Conservation (phyloP, 92 coral and sea anemone genomes). For the Isaurus tuberculatus region DNA sequence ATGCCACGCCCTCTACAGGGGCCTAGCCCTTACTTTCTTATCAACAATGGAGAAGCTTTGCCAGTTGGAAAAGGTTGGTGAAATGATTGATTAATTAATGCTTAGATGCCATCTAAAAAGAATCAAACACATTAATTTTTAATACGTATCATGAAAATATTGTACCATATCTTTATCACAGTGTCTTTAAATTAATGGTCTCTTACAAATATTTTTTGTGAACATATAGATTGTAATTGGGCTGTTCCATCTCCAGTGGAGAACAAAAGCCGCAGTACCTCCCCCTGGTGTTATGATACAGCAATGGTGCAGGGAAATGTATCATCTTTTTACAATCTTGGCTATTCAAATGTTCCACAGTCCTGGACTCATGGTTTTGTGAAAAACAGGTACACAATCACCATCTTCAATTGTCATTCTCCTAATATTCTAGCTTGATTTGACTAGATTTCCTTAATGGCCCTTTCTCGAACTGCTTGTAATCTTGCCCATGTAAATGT, state of each 20-base stretch:
- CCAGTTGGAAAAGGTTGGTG: conserved; percentile 38
- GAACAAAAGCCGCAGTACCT: conserved; percentile 39
- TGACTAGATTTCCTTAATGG: too few relatives aligned
- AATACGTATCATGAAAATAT: neutral
- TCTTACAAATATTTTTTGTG: neutral
- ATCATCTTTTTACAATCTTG: conserved; percentile 26
- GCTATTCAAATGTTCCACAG: conserved; percentile 32
- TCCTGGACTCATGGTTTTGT: conserved; percentile 31
- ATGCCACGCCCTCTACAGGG: conserved; percentile 39
- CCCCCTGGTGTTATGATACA: conserved; percentile 46
- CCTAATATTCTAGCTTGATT: too few relatives aligned
- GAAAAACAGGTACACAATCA: conserved; percentile 27
- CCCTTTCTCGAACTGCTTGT: too few relatives aligned
- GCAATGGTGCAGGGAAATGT: conserved; percentile 34
- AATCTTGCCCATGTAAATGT: too few relatives aligned
- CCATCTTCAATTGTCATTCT: too few relatives aligned
- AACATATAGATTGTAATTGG: conserved; percentile 21
- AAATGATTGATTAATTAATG: neutral
- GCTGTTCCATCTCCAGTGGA: conserved; percentile 46
- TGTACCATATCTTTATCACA: neutral
- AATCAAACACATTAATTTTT: neutral
- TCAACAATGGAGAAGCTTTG: conserved; percentile 35
- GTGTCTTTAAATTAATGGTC: too few relatives aligned
- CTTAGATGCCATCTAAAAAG: neutral
- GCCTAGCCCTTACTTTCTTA: conserved; percentile 19